Evolutionary conservation across 2,113 vertebrate genomes (phyloP).

Genomic region (Triplophysa dalaica): DNA sequence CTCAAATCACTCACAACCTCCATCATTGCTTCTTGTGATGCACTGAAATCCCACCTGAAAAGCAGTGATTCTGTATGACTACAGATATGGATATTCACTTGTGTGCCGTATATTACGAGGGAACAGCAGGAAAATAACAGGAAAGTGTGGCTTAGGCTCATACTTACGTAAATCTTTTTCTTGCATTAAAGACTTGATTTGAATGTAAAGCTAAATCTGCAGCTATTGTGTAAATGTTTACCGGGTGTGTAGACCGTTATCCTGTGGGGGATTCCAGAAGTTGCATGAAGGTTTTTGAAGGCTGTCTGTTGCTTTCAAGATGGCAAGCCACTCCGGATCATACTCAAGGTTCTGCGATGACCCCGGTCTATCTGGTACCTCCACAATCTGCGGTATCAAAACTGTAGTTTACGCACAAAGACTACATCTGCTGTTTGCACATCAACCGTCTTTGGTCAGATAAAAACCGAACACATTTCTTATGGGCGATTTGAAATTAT

Average conservation of each 20-base stretch:
- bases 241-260: slow-evolving; percentile 83
- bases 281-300: slow-evolving; percentile 79
- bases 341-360: slow-evolving; percentile 86
- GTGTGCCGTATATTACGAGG: background rate
- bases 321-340: slow-evolving; percentile 91
- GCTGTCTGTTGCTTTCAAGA: slow-evolving; percentile 85
- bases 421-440: background rate
- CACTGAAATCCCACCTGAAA: slow-evolving; percentile 91
- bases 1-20: slow-evolving; percentile 81
- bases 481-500: background rate
- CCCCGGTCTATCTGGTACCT: slow-evolving; percentile 83
- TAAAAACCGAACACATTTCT: too few species aligned
- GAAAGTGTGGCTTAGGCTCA: too few species aligned
- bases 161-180: background rate
- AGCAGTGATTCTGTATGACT: background rate
- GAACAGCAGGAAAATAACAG: background rate
- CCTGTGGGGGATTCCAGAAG: slow-evolving; percentile 88
- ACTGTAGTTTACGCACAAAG: background rate
- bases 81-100: background rate
- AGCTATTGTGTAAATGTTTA: background rate
- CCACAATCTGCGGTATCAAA: slow-evolving; percentile 73
- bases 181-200: background rate
- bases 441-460: background rate
- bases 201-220: background rate
- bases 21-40: slow-evolving; percentile 83